Evolutionary conservation across 2,113 vertebrate species (phyloP), one percentile per base, ranked within the genome.

Genomic region (Pangasianodon hypophthalmus): DNA sequence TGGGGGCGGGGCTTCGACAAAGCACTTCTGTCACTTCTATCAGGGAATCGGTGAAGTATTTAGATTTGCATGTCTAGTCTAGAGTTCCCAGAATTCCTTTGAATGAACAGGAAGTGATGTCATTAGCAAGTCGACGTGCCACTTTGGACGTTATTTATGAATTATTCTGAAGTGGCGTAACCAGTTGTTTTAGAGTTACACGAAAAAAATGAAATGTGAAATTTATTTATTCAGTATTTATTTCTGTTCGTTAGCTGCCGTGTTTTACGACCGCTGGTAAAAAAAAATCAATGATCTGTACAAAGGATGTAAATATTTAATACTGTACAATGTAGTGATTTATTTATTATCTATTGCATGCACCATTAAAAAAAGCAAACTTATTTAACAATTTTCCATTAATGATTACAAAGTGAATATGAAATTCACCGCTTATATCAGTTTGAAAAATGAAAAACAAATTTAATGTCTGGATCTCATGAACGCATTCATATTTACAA

Each of bases 291-390:
- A 87, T 87, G 88, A 92, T 84, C 87, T 96, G 96, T 96, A 96
- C 96, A 96, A 96, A 96, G 94, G 93, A 91, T 99, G 98, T 99
- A 99, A 97, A 99, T 99, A 99, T 95, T 97, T 96, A 97, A 92
- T 92, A 94, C 94, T 94, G 82, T 96, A 96, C 90, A 93, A 93
- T 96, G 96, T 97, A 97, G 96, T 97, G 96, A 95, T 97, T 97
- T 96, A 95, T 96, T 87, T 60, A 79, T 87, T 77, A 94, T 97
- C 95, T 97, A 98, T 96, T 97, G 98, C 98, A 99, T 99, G 98
- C 96, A 96, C 95, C 92, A 95, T 96, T 77, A 94, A 95, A 11
- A 95, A 94, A 95, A 96, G 96, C 97, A 97, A 95, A 95, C 94
- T 93, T 85, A 95, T 96, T 97, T 95, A 96, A 93, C 92, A 89